Percentiles rank a stretch among this genome's conserved stretches.
Evolutionary conservation across 2,888 invertebrate genomes (phyloP).

Genomic region (Entomobrya proxima): DNA sequence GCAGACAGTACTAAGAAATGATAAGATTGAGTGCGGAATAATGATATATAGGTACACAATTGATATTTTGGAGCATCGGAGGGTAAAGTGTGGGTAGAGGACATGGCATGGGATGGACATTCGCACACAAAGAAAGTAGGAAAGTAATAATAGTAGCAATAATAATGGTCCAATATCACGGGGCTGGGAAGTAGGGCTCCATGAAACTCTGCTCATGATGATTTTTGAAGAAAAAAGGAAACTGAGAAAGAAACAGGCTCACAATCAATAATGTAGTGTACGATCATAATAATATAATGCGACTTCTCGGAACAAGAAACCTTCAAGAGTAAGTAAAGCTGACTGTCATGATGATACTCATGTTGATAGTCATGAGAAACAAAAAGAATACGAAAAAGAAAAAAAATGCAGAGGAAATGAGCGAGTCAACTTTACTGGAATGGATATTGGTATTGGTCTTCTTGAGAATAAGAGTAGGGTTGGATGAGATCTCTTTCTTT

Average conservation of each 20-base stretch:
- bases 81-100: not conserved
- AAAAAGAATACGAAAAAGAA: too few species aligned
- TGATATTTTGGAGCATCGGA: not conserved
- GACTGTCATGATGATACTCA: not conserved
- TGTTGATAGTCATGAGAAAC: slow-evolving; percentile 33
- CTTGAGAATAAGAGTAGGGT: not conserved
- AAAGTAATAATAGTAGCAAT: not conserved
- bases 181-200: not conserved
- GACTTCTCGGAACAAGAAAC: not conserved
- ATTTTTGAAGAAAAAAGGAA: not conserved
- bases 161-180: not conserved
- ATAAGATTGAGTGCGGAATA: slow-evolving; percentile 42
- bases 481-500: slow-evolving; percentile 6
- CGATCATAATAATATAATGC: not conserved
- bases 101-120: not conserved
- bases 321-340: slow-evolving; percentile 9
- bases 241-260: not conserved
- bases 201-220: not conserved
- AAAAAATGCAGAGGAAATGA: slow-evolving; percentile 34
- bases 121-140: not conserved
- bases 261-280: not conserved
- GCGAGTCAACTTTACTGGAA: slow-evolving; percentile 17
- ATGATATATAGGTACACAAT: slow-evolving; percentile 23
- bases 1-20: not conserved
- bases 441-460: slow-evolving; percentile 49